A percentile compares a stretch with the other conserved stretches of the same genome.
Conservation (phyloP, 2,113 vertebrate species). For the Protobothrops mucrosquamatus region DNA sequence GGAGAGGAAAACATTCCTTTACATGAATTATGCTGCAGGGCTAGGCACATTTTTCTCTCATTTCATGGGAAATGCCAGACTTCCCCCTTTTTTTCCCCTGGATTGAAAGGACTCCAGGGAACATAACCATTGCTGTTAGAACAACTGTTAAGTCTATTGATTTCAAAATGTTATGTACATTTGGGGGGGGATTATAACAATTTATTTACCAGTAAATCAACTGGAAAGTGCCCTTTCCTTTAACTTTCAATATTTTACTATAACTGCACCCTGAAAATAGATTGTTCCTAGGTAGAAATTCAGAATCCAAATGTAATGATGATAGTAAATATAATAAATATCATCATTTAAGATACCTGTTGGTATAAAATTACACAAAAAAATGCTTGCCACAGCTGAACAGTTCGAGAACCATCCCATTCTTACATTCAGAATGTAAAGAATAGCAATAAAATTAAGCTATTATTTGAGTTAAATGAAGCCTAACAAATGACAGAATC, state of each 20-base stretch:
- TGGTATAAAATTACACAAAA: not conserved
- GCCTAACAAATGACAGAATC: not conserved
- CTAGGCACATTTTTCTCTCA: not conserved
- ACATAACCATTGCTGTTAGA: not conserved
- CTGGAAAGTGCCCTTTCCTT: not conserved
- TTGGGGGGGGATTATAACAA: not conserved
- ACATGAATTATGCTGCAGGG: not conserved
- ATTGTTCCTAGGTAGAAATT: not conserved
- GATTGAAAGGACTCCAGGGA: not conserved
- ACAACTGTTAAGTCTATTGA: not conserved
- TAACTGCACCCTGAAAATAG: not conserved
- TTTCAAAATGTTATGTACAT: not conserved
- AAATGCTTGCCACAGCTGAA: not conserved
- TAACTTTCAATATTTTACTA: not conserved
- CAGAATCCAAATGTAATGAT: not conserved
- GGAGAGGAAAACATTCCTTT: not conserved
- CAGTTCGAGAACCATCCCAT: not conserved
- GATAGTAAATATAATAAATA: not conserved
- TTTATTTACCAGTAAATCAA: not conserved
- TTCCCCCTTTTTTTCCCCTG: not conserved
- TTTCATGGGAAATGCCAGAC: not conserved
- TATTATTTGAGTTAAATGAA: not conserved
- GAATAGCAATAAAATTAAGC: not conserved
- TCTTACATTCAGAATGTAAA: not conserved
- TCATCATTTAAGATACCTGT: not conserved